phyloP scores from a whole-genome alignment of 1,140 invertebrate species.

The Nixonia krombeini region DNA sequence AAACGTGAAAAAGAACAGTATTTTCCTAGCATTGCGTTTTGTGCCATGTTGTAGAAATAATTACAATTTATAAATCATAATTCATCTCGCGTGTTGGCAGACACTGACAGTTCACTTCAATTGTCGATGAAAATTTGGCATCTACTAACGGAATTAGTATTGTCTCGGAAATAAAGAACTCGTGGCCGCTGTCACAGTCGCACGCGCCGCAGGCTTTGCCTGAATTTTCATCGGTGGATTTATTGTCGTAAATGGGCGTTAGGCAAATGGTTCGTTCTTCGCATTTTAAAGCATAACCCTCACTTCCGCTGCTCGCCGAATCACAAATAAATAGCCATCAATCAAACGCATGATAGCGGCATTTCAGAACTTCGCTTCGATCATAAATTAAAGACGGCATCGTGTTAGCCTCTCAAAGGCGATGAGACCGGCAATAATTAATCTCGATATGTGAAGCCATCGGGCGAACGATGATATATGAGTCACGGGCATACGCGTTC shows the following conservation, averaged over 20 bases:
- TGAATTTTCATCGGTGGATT: constrained; percentile 18
- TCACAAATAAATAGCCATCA: constrained; percentile 55
- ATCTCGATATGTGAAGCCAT: constrained; percentile 42
- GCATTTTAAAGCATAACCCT: constrained; percentile 35
- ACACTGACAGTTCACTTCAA: constrained; percentile 17
- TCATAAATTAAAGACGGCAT: constrained; percentile 57
- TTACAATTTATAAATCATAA: too few species aligned
- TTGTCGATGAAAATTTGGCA: constrained; percentile 22
- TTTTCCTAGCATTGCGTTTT: too few species aligned
- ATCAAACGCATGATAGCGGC: constrained; percentile 56
- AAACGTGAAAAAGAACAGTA: too few species aligned
- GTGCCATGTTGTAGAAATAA: too few species aligned
- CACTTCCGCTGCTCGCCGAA: constrained; percentile 42
- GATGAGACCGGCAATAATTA: constrained; percentile 47
- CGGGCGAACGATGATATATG: constrained; percentile 30
- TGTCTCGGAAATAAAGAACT: constrained; percentile 40
- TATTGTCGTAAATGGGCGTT: constrained; percentile 50
- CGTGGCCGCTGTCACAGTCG: constrained; percentile 41
- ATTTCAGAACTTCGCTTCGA: constrained; percentile 43
- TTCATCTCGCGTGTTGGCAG: too few species aligned
- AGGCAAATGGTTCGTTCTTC: constrained; percentile 53
- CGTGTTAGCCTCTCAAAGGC: constrained; percentile 45
- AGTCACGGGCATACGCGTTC: constrained; percentile 22
- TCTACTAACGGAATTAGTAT: constrained; percentile 27
- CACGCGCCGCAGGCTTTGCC: constrained; percentile 27